These are phyloP conservation scores for Cinclus mexicanus DNA, from an alignment of 2,113 vertebrate species.

Conservation along the genomic window DNA sequence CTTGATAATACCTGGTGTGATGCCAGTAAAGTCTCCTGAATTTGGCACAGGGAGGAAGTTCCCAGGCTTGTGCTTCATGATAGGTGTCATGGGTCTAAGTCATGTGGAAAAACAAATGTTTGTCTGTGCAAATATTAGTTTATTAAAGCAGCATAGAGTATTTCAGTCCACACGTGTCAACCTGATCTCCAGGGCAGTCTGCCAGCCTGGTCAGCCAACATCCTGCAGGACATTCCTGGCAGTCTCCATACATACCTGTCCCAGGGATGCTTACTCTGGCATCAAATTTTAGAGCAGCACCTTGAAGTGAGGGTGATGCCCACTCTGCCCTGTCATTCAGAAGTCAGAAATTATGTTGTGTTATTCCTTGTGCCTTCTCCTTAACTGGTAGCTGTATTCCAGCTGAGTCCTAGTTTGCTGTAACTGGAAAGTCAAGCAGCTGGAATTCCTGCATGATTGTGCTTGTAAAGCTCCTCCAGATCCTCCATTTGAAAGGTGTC, in stretches of 20 bases:
- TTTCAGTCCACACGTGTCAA: neutral
- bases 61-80: neutral
- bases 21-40: neutral
- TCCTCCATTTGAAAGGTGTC: neutral
- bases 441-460: neutral
- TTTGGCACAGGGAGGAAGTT: neutral
- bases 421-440: neutral
- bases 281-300: neutral
- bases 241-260: neutral
- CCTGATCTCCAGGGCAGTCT: neutral
- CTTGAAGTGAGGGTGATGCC: neutral
- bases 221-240: neutral
- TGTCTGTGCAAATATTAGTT: constrained; percentile 38
- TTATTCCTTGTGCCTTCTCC: neutral
- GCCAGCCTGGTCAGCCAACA: neutral
- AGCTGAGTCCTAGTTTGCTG: neutral
- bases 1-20: neutral
- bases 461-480: neutral
- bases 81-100: neutral
- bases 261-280: neutral
- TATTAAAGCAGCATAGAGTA: constrained; percentile 11
- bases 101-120: neutral
- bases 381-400: neutral
- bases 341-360: neutral
- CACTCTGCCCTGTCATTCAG: neutral